Evolutionary conservation across 2,797 vertebrate species (phyloP).

Genomic region (Amniataba percoides): DNA sequence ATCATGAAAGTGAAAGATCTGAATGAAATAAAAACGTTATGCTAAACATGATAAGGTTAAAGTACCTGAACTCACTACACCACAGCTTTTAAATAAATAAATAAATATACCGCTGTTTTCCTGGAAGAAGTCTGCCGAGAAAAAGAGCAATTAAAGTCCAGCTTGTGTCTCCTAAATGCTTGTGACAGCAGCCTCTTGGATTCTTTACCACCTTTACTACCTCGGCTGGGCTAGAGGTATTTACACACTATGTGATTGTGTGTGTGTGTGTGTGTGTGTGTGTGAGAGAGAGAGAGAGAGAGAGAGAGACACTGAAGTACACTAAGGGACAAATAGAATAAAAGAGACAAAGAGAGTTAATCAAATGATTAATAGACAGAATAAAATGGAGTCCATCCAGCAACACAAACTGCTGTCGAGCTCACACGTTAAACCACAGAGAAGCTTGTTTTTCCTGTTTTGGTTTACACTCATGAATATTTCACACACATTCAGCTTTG

Average conservation of each 20-base stretch:
- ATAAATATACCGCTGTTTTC: constrained; percentile 31
- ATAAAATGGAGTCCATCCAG: constrained; percentile 45
- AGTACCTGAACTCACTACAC: not conserved
- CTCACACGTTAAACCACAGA: constrained; percentile 18
- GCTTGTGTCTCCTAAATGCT: constrained; percentile 55
- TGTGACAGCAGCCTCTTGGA: constrained; percentile 62
- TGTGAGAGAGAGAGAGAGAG: not conserved
- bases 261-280: constrained; percentile 14
- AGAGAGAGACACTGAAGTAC: not conserved
- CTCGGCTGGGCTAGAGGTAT: constrained; percentile 36
- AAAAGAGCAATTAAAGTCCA: constrained; percentile 44
- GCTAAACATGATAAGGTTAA: not conserved
- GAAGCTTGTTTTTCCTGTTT: constrained; percentile 9
- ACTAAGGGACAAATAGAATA: not conserved
- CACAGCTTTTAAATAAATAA: not conserved
- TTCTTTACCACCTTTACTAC: constrained; percentile 53
- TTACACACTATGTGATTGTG: constrained; percentile 26
- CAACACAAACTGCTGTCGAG: constrained; percentile 32
- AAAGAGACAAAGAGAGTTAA: constrained; percentile 37
- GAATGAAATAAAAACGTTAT: not conserved
- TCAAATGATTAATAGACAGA: constrained; percentile 57
- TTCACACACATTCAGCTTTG: not conserved
- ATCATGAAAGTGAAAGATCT: not conserved
- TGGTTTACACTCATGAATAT: constrained; percentile 16
- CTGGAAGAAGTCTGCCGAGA: constrained; percentile 30